Conservation (phyloP, 1,140 invertebrate genomes). For the Hyles vespertilio region DNA sequence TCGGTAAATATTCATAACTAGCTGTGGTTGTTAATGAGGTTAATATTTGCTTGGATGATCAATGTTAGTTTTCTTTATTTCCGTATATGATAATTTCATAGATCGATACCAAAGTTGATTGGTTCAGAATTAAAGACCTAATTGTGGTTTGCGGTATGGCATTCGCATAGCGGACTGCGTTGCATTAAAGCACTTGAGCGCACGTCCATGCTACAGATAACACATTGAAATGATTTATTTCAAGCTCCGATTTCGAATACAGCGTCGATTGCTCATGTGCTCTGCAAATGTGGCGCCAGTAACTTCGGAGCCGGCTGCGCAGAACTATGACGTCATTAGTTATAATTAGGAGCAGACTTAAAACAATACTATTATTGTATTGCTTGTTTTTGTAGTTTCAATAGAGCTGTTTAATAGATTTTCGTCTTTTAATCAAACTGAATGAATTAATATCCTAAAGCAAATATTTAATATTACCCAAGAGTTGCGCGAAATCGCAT, state of each 20-base stretch:
- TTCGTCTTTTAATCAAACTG: too few relatives aligned
- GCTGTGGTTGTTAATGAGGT: too few relatives aligned
- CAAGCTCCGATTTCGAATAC: constrained; percentile 22
- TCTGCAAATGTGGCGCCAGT: constrained; percentile 60
- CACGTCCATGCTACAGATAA: constrained; percentile 33
- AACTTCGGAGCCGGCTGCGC: constrained; percentile 41
- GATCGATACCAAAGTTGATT: not conserved
- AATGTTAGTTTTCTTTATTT: not conserved
- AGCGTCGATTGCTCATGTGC: constrained; percentile 52
- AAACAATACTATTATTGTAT: not conserved
- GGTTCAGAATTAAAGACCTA: constrained; percentile 8
- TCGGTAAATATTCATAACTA: too few relatives aligned
- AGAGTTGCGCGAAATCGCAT: constrained; percentile 8
- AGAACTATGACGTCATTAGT: constrained; percentile 45
- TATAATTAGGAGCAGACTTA: constrained; percentile 37
- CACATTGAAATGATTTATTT: constrained; percentile 43
- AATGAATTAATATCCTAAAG: too few relatives aligned
- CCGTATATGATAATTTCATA: too few relatives aligned
- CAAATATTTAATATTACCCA: too few relatives aligned
- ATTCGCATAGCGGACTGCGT: constrained; percentile 13
- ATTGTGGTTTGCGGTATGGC: constrained; percentile 9
- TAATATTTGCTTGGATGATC: too few relatives aligned
- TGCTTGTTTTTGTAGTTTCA: not conserved
- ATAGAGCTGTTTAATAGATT: not conserved
- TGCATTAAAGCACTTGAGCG: constrained; percentile 38